These are phyloP conservation scores for Ataeniobius toweri DNA, from an alignment of 2,797 vertebrate genomes.

Conservation along the genomic window DNA sequence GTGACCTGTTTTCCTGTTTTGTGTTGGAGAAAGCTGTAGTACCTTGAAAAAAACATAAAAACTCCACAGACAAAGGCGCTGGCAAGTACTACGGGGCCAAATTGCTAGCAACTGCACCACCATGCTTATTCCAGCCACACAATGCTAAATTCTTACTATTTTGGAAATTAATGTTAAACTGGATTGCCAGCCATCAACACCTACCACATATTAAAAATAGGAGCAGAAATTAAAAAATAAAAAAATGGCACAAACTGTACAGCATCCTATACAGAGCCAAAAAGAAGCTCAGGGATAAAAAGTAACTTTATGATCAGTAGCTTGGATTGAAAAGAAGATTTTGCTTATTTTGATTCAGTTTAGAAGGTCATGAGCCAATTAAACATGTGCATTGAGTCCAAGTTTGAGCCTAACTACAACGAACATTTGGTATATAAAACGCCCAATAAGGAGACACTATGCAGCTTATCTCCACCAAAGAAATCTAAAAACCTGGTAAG, in stretches of 20 bases:
- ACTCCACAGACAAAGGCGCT: neutral
- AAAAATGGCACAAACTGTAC: too few species aligned
- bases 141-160: neutral
- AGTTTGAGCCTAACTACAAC: neutral
- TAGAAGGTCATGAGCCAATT: too few species aligned
- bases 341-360: too few species aligned
- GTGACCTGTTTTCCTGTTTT: neutral
- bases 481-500: constrained; percentile 29
- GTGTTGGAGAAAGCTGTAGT: neutral
- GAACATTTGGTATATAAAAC: neutral
- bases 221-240: too few species aligned
- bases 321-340: too few species aligned
- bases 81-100: neutral
- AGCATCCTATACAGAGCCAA: too few species aligned
- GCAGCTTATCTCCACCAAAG: neutral
- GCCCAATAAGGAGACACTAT: neutral
- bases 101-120: neutral
- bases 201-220: neutral
- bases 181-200: neutral
- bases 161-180: neutral
- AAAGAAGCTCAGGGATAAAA: too few species aligned
- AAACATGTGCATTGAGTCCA: neutral
- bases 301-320: too few species aligned
- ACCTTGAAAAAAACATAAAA: neutral
- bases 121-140: neutral